phyloP scores from a whole-genome alignment of 1,140 invertebrate species.

The Drosophila sp. region DNA sequence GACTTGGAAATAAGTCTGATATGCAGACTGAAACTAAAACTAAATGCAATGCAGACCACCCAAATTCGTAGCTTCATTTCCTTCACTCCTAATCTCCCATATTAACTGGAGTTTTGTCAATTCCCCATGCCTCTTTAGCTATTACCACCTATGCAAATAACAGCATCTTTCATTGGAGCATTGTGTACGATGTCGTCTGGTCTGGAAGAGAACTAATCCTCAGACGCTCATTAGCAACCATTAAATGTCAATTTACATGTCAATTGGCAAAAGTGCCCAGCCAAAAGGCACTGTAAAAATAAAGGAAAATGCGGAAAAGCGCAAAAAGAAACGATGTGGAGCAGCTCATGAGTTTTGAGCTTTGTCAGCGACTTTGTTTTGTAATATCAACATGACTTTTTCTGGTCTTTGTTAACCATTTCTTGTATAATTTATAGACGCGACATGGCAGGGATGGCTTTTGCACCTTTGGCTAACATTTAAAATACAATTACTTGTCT shows the following conservation, averaged over 20 bases:
- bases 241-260: slow-evolving; percentile 84
- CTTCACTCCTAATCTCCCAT: slow-evolving; percentile 4
- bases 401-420: slow-evolving; percentile 44
- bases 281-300: slow-evolving; percentile 41
- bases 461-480: slow-evolving; percentile 73
- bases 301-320: slow-evolving; percentile 29
- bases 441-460: slow-evolving; percentile 58
- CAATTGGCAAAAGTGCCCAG: slow-evolving; percentile 70
- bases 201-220: slow-evolving; percentile 65
- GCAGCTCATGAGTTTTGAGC: slow-evolving; percentile 71
- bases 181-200: slow-evolving; percentile 9
- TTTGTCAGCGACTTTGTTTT: slow-evolving; percentile 75
- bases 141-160: slow-evolving; percentile 52
- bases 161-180: background rate
- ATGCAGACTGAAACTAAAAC: background rate
- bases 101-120: slow-evolving; percentile 11
- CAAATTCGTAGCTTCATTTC: slow-evolving; percentile 11
- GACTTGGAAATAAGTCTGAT: background rate
- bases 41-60: too few species aligned
- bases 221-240: slow-evolving; percentile 81
- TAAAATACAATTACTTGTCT: slow-evolving; percentile 78
- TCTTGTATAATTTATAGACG: slow-evolving; percentile 81
- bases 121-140: slow-evolving; percentile 23
- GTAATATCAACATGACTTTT: slow-evolving; percentile 22
- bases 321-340: slow-evolving; percentile 25